Base-by-base conservation (phyloP, 2,113 vertebrate genomes). In the Channa argus region DNA sequence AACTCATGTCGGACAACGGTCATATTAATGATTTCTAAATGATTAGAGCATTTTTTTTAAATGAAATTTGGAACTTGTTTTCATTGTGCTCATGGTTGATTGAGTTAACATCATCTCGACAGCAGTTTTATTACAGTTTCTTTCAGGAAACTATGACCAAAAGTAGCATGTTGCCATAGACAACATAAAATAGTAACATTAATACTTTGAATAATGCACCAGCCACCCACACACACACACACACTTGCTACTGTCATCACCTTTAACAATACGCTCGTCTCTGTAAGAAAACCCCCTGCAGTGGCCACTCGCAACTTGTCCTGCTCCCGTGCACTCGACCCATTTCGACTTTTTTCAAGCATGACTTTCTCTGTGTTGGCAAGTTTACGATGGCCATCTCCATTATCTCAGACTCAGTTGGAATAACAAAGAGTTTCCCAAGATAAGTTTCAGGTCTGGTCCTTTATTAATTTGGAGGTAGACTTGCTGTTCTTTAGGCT, bases 1-100 rank as follows among this genome's bases (percentile, higher is more conserved):
- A 66, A 67, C 50, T 39, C 50, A 14, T 41, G 37, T 50, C 70
- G 60, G 54, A 60, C 56, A 49, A 47, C 45, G 55, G 74, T 60
- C 52, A 56, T 53, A 41, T 82, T 69, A 86, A 83, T 58, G 64
- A 73, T 59, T 86, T 49, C 24, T 74, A 36, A 75, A 73, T 66
- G 60, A 79, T 71, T 66, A 43, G 41, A 63, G 51, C 39, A 55
- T 68, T 50, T 65, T 54, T 62, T 52, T 74, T 12, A 12, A 47
- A 60, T 44, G 36, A 51, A 68, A 64, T 79, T 55, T 75, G 85
- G 73, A 72, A 45, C 77, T 55, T 8, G 54, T 72, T 62, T 71
- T 70, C 49, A 8, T 13, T 33, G 71, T 3, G 65, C 74, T 81
- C 44, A 39, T 7, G 68, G 63, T 63, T 71, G 79, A 65, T 52